phyloP scores from a whole-genome alignment of 1,140 invertebrate genomes.

The Diorhabda sublineata region DNA sequence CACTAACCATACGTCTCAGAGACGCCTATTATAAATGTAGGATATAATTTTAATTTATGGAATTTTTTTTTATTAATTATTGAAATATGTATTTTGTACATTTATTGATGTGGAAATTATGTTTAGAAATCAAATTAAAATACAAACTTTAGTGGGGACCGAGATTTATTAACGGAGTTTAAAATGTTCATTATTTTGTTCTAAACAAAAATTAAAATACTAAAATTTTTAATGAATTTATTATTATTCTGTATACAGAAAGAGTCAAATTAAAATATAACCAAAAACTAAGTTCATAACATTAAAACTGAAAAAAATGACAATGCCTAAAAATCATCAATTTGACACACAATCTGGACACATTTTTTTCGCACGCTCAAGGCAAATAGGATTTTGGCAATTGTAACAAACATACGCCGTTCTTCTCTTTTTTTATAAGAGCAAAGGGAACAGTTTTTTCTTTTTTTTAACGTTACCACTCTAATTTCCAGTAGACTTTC shows the following conservation, averaged over 20 bases:
- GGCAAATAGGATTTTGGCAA: no score
- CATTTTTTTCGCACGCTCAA: no score
- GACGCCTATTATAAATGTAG: not conserved
- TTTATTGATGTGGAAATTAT: not conserved
- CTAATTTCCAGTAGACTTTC: constrained; percentile 1
- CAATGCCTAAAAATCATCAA: not conserved
- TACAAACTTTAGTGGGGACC: no score
- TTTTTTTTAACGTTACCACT: not conserved
- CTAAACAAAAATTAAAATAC: not conserved
- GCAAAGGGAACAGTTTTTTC: no score
- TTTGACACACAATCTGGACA: not conserved
- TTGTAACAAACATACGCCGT: no score
- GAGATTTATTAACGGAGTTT: not conserved
- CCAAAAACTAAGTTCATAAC: not conserved
- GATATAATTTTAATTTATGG: not conserved
- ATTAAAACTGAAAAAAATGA: constrained; percentile 2
- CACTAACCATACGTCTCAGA: constrained; percentile 2
- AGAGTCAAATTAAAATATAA: not conserved
- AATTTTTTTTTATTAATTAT: not conserved
- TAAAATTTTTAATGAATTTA: no score
- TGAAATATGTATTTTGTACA: not conserved
- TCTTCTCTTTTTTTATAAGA: no score
- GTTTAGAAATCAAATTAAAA: not conserved
- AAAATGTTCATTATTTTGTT: not conserved
- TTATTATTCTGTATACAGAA: not conserved